Conservation (phyloP, 2,113 vertebrate species). For the Elachura formosa region DNA sequence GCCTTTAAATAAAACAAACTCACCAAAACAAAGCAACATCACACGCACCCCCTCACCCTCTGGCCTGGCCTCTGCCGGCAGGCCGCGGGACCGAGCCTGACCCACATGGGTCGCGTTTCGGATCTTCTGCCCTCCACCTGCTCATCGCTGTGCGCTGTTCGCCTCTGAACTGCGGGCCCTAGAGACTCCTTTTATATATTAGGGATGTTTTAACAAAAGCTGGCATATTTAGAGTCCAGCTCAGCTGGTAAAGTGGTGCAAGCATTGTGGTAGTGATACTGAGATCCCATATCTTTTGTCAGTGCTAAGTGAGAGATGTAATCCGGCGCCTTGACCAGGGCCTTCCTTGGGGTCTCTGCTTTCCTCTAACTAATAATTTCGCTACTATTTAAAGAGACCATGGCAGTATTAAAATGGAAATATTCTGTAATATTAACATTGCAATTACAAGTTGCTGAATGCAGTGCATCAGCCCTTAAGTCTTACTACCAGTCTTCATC, state of each 20-base stretch:
- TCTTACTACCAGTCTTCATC: rapidly evolving
- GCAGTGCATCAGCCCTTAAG: not conserved
- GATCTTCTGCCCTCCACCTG: not conserved
- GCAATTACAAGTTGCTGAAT: not conserved
- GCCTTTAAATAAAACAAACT: not conserved
- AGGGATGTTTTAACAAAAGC: not conserved
- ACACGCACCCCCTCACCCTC: not conserved
- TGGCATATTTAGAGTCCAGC: not conserved
- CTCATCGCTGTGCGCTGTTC: rapidly evolving
- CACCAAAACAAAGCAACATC: not conserved
- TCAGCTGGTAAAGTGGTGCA: not conserved
- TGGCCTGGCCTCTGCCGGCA: not conserved
- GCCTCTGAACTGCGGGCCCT: rapidly evolving
- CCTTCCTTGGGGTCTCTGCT: not conserved
- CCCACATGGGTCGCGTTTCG: not conserved
- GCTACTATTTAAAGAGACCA: not conserved
- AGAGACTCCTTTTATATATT: rapidly evolving
- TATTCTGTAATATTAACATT: not conserved
- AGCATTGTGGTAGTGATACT: not conserved
- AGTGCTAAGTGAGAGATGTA: not conserved
- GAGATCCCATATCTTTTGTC: not conserved
- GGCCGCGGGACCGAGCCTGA: not conserved
- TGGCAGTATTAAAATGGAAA: not conserved
- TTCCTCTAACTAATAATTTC: not conserved
- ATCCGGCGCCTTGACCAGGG: not conserved